Base-by-base conservation (phyloP, 2,797 vertebrate genomes). In the Esox lucius region DNA sequence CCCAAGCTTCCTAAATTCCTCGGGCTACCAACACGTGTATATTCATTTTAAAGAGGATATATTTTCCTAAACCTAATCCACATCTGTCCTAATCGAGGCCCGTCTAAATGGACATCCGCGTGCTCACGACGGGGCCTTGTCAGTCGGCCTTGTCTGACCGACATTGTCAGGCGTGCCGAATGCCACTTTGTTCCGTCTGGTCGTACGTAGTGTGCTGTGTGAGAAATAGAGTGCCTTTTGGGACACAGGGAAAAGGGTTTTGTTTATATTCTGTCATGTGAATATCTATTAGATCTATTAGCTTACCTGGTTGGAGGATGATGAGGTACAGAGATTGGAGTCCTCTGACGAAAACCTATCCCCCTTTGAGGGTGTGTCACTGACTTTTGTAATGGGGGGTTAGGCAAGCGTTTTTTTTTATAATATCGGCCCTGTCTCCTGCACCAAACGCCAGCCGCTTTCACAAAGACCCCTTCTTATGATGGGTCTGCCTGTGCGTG, bases 341-440 rank as follows among this genome's bases (percentile, higher is more conserved):
- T 64, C 67, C 39, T n/a, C 26, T 31, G 26, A 56, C 17, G 8
- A 48, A 56, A 9, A 17, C 70, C 5, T 35, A 56, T 56, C 19
- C 16, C 31, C 19, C 26, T 28, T 31, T 33, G 59, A 7, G 12
- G 17, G 39, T 65, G 22, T 28, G 71, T 22, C 61, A 9, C 1
- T 24, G 11, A 12, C 56, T 59, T 13, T 26, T 11, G 24, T 13
- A 31, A 35, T 12, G 15, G n/a, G 31, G 28, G 28, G 28, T 31
- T 31, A 31, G 28, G 17, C 19, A 13, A 33, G 4, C 83, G 71
- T 35, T 15, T 81, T 85, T 85, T 83, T 85, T 87, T 81, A n/a
- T 77, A 78, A 84, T 76, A 81, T 81, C 73, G 76, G 80, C 75
- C 80, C 76, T 76, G 71, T 80, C 53, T 75, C 22, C 42, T 67